Evolutionary conservation across 2,113 vertebrate genomes (phyloP).

Genomic region (Toxotes chatareus): DNA sequence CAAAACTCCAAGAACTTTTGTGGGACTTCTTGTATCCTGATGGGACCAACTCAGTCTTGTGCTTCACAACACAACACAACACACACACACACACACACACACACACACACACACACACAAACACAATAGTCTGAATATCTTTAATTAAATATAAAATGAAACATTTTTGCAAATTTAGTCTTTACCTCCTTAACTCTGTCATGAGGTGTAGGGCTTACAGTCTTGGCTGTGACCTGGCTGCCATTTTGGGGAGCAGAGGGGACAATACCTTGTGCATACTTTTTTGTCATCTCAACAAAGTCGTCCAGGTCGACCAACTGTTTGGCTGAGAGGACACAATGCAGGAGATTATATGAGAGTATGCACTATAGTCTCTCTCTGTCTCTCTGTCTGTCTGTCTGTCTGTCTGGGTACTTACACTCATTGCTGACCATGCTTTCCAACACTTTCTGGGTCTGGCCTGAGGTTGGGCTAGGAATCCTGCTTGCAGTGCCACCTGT

Average conservation of each 20-base stretch:
- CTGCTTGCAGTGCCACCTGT: conserved; percentile 84
- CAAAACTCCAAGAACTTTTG: conserved; percentile 76
- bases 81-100: conserved; percentile 28
- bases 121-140: neutral
- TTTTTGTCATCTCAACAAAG: conserved; percentile 97
- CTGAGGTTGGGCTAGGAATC: conserved; percentile 83
- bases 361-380: neutral
- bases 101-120: conserved; percentile 24
- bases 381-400: conserved; percentile 2
- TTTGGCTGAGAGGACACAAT: conserved; percentile 80
- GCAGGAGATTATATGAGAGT: neutral
- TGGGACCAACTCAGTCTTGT: conserved; percentile 51
- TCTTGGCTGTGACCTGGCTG: conserved; percentile 26
- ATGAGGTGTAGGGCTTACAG: neutral
- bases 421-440: conserved; percentile 91
- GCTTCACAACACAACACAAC: conserved; percentile 37
- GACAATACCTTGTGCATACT: conserved; percentile 91
- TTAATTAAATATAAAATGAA: neutral
- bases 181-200: conserved; percentile 34
- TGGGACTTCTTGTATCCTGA: conserved; percentile 53
- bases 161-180: neutral
- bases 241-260: conserved; percentile 75
- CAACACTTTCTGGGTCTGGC: conserved; percentile 92
- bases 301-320: conserved; percentile 91
- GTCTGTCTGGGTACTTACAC: conserved; percentile 83